Evolutionary conservation across 2,797 vertebrate species (phyloP), one percentile per base, ranked within the genome.

Genomic region (Danio albolineatus): DNA sequence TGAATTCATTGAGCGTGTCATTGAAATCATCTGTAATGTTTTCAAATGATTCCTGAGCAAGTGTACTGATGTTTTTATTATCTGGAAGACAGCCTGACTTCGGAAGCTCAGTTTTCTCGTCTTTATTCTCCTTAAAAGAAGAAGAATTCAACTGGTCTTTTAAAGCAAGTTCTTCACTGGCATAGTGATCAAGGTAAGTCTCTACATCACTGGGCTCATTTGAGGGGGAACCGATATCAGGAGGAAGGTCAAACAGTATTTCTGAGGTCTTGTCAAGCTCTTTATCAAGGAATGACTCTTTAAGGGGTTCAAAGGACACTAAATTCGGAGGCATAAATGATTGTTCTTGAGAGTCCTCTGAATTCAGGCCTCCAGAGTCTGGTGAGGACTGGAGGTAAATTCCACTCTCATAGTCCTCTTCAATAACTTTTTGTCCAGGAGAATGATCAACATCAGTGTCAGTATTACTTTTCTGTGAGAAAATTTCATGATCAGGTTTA

Each of bases 41-140:
- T 79, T 93, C 90, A 87, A 90, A 90, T 2, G 89, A 91, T 0
- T 90, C 88, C 69, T 90, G 81, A 76, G 89, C 89, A 60, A 88
- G 89, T 10, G 64, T 16, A 6, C 17, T 53, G 38, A 41, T 43
- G 21, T 71, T 73, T 21, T 69, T 59, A 80, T 43, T 8, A 5
- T 83, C 76, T 57, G 72, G 57, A 61, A 67, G 88, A 67, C 89
- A 87, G 79, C 70, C 85, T 6, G 85, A 83, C 80, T 89, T 89
- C 17, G 84, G 78, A 19, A 87, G 16, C 5, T 78, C 72, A 19
- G 65, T 13, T 0, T 73, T 67, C 41, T 90, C 85, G 28, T 57
- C 39, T 46, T 72, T 78, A 70, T 65, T 74, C 2, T 89, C 87
- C 86, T 87, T 86, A 54, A 69, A 38, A 53, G 56, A 48, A 54